Conservation (phyloP, 2,888 invertebrate genomes). For the Drosophila greeni region DNA sequence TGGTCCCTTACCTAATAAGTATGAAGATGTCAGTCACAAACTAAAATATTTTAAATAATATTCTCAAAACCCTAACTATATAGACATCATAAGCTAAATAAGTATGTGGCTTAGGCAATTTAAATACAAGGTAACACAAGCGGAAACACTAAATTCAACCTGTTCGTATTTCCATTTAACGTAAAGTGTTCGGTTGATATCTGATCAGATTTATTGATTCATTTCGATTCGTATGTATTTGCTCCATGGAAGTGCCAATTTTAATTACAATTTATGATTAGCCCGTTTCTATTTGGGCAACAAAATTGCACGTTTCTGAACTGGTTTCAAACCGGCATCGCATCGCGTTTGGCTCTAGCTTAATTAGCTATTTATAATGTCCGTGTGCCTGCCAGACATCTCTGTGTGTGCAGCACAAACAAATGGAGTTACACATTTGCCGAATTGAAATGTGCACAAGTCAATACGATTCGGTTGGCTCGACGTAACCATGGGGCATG, state of each 20-base stretch:
- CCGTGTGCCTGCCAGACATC: slow-evolving; percentile 21
- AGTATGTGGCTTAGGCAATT: background rate
- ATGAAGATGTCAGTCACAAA: background rate
- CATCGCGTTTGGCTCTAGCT: slow-evolving; percentile 27
- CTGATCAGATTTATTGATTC: slow-evolving; percentile 6
- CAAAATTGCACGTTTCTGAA: slow-evolving; percentile 12
- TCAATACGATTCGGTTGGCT: slow-evolving; percentile 59
- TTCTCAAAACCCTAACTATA: background rate
- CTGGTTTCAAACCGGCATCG: slow-evolving; percentile 2
- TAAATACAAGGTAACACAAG: background rate
- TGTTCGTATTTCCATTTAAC: background rate
- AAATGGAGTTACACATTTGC: slow-evolving; percentile 20
- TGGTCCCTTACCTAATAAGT: background rate
- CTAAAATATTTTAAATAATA: background rate
- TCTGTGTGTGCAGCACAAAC: slow-evolving; percentile 8
- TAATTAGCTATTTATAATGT: slow-evolving; percentile 68
- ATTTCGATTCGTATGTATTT: slow-evolving; percentile 7
- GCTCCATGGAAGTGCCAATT: slow-evolving; percentile 9
- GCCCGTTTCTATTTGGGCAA: slow-evolving; percentile 12
- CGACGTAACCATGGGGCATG: slow-evolving; percentile 47
- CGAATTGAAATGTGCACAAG: slow-evolving; percentile 46
- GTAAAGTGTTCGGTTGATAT: background rate
- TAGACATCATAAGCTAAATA: background rate
- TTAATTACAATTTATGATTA: slow-evolving; percentile 36
- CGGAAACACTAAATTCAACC: background rate